phyloP scores from a whole-genome alignment of 2,113 vertebrate species.

The Xiphorhynchus elegans region DNA sequence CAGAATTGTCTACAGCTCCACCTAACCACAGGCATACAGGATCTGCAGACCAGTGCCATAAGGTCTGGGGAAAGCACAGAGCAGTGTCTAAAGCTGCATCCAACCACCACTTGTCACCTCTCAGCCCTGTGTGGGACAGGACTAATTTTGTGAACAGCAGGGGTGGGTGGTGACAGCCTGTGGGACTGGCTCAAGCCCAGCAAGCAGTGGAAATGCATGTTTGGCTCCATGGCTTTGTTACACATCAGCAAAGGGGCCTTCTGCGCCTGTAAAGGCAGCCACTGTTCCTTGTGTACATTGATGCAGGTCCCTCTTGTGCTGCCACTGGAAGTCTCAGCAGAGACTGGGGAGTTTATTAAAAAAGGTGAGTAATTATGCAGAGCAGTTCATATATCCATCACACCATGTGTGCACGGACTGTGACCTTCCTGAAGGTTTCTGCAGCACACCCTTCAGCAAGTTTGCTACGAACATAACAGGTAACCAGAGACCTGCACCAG shows the following conservation, averaged over 20 bases:
- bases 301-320: neutral
- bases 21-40: fast-evolving
- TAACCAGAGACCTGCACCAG: neutral
- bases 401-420: neutral
- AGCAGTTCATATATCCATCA: neutral
- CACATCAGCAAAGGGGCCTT: neutral
- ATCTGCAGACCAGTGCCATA: neutral
- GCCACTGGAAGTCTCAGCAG: constrained; percentile 16
- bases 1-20: neutral
- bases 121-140: neutral
- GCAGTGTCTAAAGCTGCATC: neutral
- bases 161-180: neutral
- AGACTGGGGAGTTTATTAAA: constrained; percentile 33
- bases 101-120: neutral
- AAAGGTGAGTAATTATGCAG: constrained; percentile 55
- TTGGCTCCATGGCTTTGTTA: neutral
- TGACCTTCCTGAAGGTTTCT: constrained; percentile 30
- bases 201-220: neutral
- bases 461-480: neutral
- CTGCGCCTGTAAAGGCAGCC: constrained; percentile 25
- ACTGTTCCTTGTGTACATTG: neutral
- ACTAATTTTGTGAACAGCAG: constrained; percentile 23
- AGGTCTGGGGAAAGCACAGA: neutral
- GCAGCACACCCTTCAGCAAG: constrained; percentile 1
- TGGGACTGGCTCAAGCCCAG: neutral